Evolutionary conservation across 2,888 invertebrate genomes (phyloP).

Genomic region (Trichogramma dendrolimi): DNA sequence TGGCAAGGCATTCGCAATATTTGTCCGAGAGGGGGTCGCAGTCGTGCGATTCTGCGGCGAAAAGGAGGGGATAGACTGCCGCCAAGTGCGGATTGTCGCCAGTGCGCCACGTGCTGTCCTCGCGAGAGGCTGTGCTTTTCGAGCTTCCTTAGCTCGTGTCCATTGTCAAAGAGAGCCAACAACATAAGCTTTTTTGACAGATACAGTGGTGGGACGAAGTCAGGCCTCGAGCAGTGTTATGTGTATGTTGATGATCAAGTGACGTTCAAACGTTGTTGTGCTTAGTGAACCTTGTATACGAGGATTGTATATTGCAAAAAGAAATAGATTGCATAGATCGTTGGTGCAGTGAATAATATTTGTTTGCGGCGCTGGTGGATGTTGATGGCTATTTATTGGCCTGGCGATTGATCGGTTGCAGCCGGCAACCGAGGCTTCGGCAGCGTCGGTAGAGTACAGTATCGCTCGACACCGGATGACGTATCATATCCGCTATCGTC

Average conservation of each 20-base stretch:
- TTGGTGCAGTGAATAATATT: too few species aligned
- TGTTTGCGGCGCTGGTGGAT: too few species aligned
- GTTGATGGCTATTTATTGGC: too few species aligned
- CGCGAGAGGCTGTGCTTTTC: slow-evolving; percentile 44
- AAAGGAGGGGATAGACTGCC: slow-evolving; percentile 38
- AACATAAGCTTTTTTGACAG: too few species aligned
- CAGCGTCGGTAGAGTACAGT: not conserved
- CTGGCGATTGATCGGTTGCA: not conserved
- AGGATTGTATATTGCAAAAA: not conserved
- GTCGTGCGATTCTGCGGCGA: slow-evolving; percentile 4
- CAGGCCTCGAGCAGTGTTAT: too few species aligned
- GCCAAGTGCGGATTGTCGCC: slow-evolving; percentile 45
- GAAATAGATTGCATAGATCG: not conserved
- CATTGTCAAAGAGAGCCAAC: too few species aligned
- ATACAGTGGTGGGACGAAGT: too few species aligned
- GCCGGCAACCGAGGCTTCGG: not conserved
- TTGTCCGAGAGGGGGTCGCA: too few species aligned
- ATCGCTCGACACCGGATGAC: slow-evolving; percentile 12
- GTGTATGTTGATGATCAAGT: too few species aligned
- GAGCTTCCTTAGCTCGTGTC: too few species aligned
- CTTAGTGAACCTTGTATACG: not conserved
- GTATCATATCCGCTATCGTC: slow-evolving; percentile 15
- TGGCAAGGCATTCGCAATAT: too few species aligned
- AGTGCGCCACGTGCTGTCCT: slow-evolving; percentile 53
- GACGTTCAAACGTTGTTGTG: too few species aligned